Evolutionary conservation across 1,140 invertebrate genomes (phyloP), one percentile per base, ranked within the genome.

Genomic region (Drosophila leontia): DNA sequence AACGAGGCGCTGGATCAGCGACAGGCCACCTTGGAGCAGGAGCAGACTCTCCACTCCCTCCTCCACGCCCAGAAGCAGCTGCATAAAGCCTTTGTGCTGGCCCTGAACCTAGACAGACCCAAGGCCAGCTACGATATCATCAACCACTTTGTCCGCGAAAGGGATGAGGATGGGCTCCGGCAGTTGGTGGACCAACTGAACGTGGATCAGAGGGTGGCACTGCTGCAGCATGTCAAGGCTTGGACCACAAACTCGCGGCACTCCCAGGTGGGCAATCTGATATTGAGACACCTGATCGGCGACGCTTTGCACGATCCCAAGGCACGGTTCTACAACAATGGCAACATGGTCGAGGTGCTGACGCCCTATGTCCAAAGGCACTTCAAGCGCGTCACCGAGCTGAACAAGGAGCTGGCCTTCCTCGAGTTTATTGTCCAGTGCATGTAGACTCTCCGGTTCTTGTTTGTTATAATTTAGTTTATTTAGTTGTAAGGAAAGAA

Each of bases 211-310:
- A 96, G 97, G 91, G 95, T 96, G 88, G 92, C 94, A 4, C 90
- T 99, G 53, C 82, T 99, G 29, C 95, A 95, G 75, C 98, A 96
- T 94, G 95, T 96, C 2, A 93, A 95, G 8, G 94, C 95, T 57
- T 99, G 98, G 98, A 98, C 98, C 91, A 98, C 96, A 4, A 99
- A 98, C 92, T 97, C 96, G 78, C 96, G 95, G 81, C 95, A 97
- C 91, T 96, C 96, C 77, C 95, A 96, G 86, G 94, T 95, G 50
- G 97, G 97, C 48, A 97, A 99, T 94, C 80, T 96, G 9, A 95
- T 99, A 6, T 93, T 99, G 59, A 95, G 96, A 75, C 94, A 95
- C 19, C 91, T 98, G 51, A 91, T 98, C n/a, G 95, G 94, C 15
- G 95, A 96, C 88, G 93, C 96, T 37, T 94, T 96, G 34, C 94